Evolutionary conservation across 2,888 invertebrate species (phyloP), one percentile per base, ranked within the genome.

Genomic region (Agrochola lychnidis): DNA sequence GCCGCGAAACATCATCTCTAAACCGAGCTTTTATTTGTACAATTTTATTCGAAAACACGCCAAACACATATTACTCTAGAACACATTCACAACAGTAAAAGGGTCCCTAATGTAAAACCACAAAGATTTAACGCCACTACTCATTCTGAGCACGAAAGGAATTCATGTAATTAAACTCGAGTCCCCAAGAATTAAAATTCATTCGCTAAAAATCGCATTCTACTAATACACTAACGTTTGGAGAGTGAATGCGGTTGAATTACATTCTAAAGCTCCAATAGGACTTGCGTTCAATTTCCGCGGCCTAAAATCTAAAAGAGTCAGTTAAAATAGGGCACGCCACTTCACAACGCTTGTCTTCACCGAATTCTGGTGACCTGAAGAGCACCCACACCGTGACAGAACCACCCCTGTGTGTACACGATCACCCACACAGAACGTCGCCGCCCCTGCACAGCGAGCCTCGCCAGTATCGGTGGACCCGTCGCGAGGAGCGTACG

Each of bases 281-380:
- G 81, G 73, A 63, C 57, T 78, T 82, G 80, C 84, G 79, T 87
- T 82, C 78, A 79, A 79, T 86, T 80, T 76, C 73, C 79, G 64
- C 76, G 74, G 79, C 69, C 82, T 81, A 56, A 79, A 81, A 84
- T 85, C 83, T 83, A 85, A 83, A 87, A 88, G 85, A 87, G 85
- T 85, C 88, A 88, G 87, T 90, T 88, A 88, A 92, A 91, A 91
- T 95, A 93, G 94, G 94, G 93, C 95, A 94, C 90, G 91, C 90
- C 92, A 92, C 93, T 94, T 90, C 91, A 91, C 86, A 89, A 82
- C 88, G 88, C 88, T 90, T 92, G 92, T 94, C 94, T 95, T 93
- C 93, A 93, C 95, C 93, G 93, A 95, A 95, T 94, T 93, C 94
- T 94, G 93, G 94, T 95, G 95, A 94, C 95, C 95, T 94, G 94